phyloP scores from a whole-genome alignment of 2,113 vertebrate species.

The Pelmatolapia mariae region DNA sequence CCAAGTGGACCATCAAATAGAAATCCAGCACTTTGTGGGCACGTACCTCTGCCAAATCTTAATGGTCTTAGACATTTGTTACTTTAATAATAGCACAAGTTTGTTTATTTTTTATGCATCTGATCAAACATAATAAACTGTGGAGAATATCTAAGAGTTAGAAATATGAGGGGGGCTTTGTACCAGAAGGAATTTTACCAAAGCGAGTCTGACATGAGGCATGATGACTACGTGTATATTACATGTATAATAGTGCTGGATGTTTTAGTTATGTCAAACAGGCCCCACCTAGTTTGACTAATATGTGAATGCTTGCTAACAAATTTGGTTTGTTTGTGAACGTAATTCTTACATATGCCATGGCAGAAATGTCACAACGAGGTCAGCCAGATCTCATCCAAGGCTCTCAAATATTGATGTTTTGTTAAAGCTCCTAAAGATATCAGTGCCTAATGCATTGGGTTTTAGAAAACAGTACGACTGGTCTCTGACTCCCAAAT shows the following conservation, averaged over 20 bases:
- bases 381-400: background rate
- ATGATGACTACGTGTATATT: accelerated
- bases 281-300: background rate
- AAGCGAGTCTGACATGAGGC: background rate
- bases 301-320: background rate
- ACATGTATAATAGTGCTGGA: background rate
- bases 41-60: background rate
- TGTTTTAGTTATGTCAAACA: background rate
- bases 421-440: background rate
- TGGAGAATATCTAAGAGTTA: background rate
- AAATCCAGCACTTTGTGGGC: background rate
- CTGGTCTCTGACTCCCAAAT: background rate
- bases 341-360: background rate
- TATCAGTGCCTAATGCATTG: background rate
- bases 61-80: background rate
- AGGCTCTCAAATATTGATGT: background rate
- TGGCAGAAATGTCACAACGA: background rate
- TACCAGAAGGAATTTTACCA: background rate
- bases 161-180: background rate
- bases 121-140: background rate
- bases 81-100: background rate
- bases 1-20: conserved; percentile 12
- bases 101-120: background rate
- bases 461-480: background rate
- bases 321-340: background rate